Conservation (phyloP, 2,888 invertebrate genomes). For the Taphrorychus bicolor region DNA sequence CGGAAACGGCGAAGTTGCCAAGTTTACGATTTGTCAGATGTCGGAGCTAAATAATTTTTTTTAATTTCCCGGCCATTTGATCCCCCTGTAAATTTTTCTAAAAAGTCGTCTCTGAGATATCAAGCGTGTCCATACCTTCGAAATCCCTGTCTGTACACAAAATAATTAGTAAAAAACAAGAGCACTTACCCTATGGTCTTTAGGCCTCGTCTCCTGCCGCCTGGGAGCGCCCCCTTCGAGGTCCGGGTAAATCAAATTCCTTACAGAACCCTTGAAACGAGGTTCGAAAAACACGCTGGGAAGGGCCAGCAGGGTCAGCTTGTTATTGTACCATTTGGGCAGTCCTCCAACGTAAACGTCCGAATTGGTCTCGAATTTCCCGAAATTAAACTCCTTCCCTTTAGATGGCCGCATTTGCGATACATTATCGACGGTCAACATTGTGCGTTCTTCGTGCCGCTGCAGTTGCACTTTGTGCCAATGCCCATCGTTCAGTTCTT, state of each 20-base stretch:
- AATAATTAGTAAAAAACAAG: too few relatives aligned
- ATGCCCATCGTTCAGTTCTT: slow-evolving; percentile 86
- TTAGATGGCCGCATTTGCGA: slow-evolving; percentile 80
- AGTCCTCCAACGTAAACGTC: slow-evolving; percentile 97
- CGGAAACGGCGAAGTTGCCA: too few relatives aligned
- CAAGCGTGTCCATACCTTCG: too few relatives aligned
- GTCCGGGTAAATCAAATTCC: slow-evolving; percentile 91
- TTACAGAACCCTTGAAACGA: slow-evolving; percentile 86
- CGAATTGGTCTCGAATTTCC: slow-evolving; percentile 85
- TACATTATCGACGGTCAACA: slow-evolving; percentile 84
- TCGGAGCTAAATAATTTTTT: too few relatives aligned
- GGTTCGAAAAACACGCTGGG: slow-evolving; percentile 95
- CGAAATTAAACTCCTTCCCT: slow-evolving; percentile 89
- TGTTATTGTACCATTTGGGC: slow-evolving; percentile 90
- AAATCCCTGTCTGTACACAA: too few relatives aligned
- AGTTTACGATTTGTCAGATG: too few relatives aligned
- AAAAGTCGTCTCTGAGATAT: too few relatives aligned
- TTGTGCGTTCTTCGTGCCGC: slow-evolving; percentile 82
- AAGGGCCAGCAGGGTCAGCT: slow-evolving; percentile 82
- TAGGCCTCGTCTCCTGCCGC: slow-evolving; percentile 84
- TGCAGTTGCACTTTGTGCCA: slow-evolving; percentile 91
- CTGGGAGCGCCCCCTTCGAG: slow-evolving; percentile 78
- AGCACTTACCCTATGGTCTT: slow-evolving; percentile 76
- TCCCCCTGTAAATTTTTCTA: too few relatives aligned
- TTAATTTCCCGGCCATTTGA: too few relatives aligned